Percentiles rank a stretch among this genome's conserved stretches.
phyloP scores from a whole-genome alignment of 1,140 invertebrate genomes.

The Nephotettix cincticeps region DNA sequence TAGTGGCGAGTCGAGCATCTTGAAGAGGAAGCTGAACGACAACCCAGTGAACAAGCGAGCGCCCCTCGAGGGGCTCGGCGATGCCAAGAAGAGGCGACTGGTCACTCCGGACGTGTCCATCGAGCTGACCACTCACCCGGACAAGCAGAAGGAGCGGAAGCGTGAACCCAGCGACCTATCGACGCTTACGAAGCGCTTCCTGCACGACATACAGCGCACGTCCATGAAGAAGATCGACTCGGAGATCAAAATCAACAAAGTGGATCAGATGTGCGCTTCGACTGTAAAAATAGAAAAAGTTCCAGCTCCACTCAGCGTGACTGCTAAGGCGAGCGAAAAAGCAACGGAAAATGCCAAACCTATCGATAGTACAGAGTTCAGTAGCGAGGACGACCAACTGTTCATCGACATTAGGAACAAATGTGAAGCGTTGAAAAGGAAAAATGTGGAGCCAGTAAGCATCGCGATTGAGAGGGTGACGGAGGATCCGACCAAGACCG shows the following conservation, averaged over 20 bases:
- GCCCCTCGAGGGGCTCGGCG: slow-evolving; percentile 22
- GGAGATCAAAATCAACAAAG: slow-evolving; percentile 23
- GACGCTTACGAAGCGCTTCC: slow-evolving; percentile 18
- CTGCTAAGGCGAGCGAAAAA: neutral
- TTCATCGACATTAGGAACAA: slow-evolving; percentile 17
- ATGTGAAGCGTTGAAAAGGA: slow-evolving; percentile 13
- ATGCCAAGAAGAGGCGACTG: slow-evolving; percentile 37
- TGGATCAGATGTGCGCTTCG: slow-evolving; percentile 24
- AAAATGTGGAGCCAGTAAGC: neutral
- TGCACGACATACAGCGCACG: slow-evolving; percentile 1
- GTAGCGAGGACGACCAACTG: neutral
- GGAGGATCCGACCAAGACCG: neutral
- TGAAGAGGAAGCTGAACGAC: slow-evolving; percentile 38
- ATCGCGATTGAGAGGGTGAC: slow-evolving; percentile 1
- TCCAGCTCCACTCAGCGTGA: neutral
- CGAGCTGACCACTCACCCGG: slow-evolving; percentile 34
- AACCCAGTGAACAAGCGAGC: neutral
- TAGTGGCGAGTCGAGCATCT: slow-evolving; percentile 14
- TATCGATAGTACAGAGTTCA: neutral
- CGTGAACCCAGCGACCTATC: slow-evolving; percentile 9
- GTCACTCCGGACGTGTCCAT: slow-evolving; percentile 41
- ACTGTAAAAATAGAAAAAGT: slow-evolving; percentile 28
- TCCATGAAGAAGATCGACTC: slow-evolving; percentile 3
- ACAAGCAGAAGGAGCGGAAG: slow-evolving; percentile 16
- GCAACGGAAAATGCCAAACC: neutral